These are phyloP conservation scores for Scaptomyza cyrtandrae DNA, from an alignment of 2,888 invertebrate species.

Conservation along the genomic window DNA sequence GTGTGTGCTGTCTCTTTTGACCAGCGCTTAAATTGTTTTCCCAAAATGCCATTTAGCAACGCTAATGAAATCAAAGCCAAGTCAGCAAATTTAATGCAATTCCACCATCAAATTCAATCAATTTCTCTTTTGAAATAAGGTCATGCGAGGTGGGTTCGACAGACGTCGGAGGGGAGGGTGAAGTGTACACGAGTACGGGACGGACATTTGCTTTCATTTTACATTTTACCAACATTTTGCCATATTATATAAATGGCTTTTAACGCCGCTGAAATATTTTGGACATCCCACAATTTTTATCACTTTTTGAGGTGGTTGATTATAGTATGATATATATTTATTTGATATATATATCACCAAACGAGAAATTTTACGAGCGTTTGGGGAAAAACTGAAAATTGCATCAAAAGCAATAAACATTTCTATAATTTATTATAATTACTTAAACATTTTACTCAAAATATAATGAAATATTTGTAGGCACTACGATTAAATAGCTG, in stretches of 20 bases:
- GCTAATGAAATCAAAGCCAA: conserved; percentile 64
- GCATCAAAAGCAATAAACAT: too few relatives aligned
- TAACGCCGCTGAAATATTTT: conserved; percentile 20
- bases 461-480: too few relatives aligned
- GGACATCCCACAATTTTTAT: neutral
- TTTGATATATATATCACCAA: too few relatives aligned
- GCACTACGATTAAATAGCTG: too few relatives aligned
- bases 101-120: conserved; percentile 53
- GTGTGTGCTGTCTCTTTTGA: conserved; percentile 21
- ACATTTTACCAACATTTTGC: conserved; percentile 46
- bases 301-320: neutral
- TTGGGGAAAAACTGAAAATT: too few relatives aligned
- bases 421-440: too few relatives aligned
- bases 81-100: conserved; percentile 66
- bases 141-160: neutral
- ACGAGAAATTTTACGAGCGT: neutral
- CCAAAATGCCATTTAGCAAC: conserved; percentile 33
- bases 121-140: conserved; percentile 23
- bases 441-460: too few relatives aligned
- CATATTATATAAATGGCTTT: conserved; percentile 52
- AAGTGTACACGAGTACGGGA: too few relatives aligned
- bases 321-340: neutral
- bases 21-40: conserved; percentile 39
- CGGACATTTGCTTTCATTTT: conserved; percentile 32
- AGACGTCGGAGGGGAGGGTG: too few relatives aligned